phyloP scores from a whole-genome alignment of 2,797 vertebrate species.

The Tapirus indicus region DNA sequence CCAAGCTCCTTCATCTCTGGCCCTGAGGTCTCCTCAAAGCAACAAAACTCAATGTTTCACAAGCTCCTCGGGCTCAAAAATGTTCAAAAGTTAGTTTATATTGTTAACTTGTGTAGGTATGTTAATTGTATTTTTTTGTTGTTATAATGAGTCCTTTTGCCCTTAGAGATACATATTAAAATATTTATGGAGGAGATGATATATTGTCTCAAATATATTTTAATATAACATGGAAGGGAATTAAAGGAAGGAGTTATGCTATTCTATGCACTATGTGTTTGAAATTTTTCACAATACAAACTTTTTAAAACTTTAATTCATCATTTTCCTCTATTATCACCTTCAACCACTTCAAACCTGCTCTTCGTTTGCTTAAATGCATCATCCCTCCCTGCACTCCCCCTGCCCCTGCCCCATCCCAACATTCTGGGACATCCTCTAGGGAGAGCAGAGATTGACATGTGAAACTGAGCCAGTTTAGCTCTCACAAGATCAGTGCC shows the following conservation, averaged over 20 bases:
- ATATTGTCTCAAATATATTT: not conserved
- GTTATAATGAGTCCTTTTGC: not conserved
- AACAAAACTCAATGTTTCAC: not conserved
- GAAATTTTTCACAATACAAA: not conserved
- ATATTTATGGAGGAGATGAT: not conserved
- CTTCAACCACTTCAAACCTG: not conserved
- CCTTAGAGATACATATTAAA: not conserved
- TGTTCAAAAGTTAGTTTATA: conserved; percentile 16
- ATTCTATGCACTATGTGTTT: not conserved
- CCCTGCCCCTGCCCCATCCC: accelerated
- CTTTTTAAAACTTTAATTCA: not conserved
- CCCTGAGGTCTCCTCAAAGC: not conserved
- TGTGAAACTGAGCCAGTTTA: not conserved
- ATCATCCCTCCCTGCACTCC: not conserved
- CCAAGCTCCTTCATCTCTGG: not conserved
- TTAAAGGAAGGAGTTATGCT: not conserved
- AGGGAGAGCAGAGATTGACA: not conserved
- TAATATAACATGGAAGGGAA: not conserved
- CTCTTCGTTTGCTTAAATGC: not conserved
- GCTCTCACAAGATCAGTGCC: not conserved
- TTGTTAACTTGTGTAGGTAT: not conserved
- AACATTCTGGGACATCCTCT: not conserved
- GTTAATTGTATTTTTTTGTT: not conserved
- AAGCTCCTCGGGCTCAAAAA: not conserved
- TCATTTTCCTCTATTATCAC: not conserved